Conservation (phyloP, 1,140 invertebrate genomes). For the Hycleus phaleratus region DNA sequence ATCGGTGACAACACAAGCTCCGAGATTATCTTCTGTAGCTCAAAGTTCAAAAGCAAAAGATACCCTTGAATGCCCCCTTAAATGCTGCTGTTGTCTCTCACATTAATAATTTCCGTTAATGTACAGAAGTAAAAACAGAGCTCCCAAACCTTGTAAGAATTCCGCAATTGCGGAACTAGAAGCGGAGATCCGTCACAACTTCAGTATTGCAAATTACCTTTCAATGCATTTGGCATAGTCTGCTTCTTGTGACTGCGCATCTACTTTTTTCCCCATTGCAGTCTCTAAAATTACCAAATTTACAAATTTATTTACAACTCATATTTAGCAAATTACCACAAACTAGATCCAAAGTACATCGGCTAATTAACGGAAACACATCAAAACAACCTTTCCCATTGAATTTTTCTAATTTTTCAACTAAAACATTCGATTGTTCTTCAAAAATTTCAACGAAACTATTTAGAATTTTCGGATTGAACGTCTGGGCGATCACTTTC, state of each 20-base stretch:
- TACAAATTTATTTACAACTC: not conserved
- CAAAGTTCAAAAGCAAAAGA: too few species aligned
- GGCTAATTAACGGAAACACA: slow-evolving; percentile 5
- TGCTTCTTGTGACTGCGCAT: slow-evolving; percentile 4
- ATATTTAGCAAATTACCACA: slow-evolving; percentile 5
- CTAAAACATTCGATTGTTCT: slow-evolving; percentile 14
- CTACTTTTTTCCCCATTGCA: slow-evolving; percentile 16
- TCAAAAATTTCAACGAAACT: slow-evolving; percentile 22
- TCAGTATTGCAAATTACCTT: not conserved
- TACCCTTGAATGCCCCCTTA: too few species aligned
- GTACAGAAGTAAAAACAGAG: too few species aligned
- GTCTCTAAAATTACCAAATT: slow-evolving; percentile 8
- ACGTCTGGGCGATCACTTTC: slow-evolving; percentile 23
- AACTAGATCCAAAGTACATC: slow-evolving; percentile 15
- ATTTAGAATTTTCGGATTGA: slow-evolving; percentile 26
- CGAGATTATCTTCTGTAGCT: too few species aligned
- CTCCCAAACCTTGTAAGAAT: too few species aligned
- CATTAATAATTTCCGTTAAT: too few species aligned
- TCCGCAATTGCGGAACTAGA: too few species aligned
- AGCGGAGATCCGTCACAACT: too few species aligned
- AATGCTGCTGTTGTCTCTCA: too few species aligned
- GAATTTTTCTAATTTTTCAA: slow-evolving; percentile 17
- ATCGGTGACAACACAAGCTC: too few species aligned
- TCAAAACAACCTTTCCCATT: slow-evolving; percentile 13
- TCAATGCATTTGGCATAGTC: slow-evolving; percentile 2